A percentile compares a stretch with the other conserved stretches of the same genome.
Conservation (phyloP, 2,888 invertebrate species). For the Stenurella melanura region DNA sequence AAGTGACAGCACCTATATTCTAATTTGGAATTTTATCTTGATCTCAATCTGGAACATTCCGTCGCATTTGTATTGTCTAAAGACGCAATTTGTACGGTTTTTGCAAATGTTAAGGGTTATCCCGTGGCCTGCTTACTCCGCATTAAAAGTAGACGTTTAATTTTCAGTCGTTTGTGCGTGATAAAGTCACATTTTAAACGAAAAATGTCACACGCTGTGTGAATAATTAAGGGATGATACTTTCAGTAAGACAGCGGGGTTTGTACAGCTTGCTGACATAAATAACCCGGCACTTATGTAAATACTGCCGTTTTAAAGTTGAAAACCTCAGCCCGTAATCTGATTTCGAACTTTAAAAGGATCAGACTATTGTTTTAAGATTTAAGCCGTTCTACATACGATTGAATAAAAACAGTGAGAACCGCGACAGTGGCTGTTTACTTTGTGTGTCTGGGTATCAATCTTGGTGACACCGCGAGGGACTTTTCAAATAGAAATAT, state of each 20-base stretch:
- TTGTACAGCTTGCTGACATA: slow-evolving; percentile 6
- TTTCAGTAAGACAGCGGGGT: slow-evolving; percentile 16
- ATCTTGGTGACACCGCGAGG: slow-evolving; percentile 58
- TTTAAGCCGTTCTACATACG: slow-evolving; percentile 57
- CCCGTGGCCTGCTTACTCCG: not conserved
- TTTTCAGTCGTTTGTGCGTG: slow-evolving; percentile 29
- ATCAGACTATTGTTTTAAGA: slow-evolving; percentile 52
- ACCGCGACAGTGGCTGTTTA: slow-evolving; percentile 55
- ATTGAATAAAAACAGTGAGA: slow-evolving; percentile 61
- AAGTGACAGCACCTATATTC: too few species aligned
- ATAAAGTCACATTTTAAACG: slow-evolving; percentile 33
- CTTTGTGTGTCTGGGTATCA: slow-evolving; percentile 51
- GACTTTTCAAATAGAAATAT: slow-evolving; percentile 52
- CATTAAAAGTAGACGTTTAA: slow-evolving; percentile 26
- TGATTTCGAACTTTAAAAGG: slow-evolving; percentile 43
- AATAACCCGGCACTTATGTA: slow-evolving; percentile 24
- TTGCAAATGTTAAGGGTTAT: slow-evolving; percentile 8
- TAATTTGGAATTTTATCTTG: too few species aligned
- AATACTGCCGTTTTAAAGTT: slow-evolving; percentile 16
- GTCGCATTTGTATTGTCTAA: not conserved
- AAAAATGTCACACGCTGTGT: slow-evolving; percentile 28
- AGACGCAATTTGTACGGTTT: not conserved
- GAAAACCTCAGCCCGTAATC: slow-evolving; percentile 17
- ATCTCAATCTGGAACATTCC: not conserved
- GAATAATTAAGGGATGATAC: slow-evolving; percentile 41